Conservation (phyloP, 2,113 vertebrate species). For the Acrocephalus arundinaceus region DNA sequence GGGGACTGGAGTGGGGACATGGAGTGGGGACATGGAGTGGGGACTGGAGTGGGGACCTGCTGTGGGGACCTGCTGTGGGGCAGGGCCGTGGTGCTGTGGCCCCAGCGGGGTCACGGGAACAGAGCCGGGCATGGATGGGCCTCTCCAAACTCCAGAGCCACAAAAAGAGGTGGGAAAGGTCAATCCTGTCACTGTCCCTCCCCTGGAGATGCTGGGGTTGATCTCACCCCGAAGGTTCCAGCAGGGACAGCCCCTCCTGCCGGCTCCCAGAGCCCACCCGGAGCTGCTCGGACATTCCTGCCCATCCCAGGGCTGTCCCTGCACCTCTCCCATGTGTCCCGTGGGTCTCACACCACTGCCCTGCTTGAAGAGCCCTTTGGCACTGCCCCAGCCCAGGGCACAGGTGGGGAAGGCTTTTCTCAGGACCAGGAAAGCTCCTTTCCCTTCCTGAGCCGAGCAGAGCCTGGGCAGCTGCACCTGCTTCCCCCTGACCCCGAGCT, state of each 20-base stretch:
- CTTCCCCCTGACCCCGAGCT: neutral
- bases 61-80: neutral
- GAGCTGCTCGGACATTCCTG: fast-evolving
- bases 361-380: fast-evolving
- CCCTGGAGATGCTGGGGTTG: neutral
- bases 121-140: neutral
- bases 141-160: neutral
- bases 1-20: too few species aligned
- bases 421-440: neutral
- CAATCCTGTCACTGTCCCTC: too few species aligned
- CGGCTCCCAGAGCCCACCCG: neutral
- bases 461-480: neutral
- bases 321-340: fast-evolving
- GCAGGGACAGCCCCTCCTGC: neutral
- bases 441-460: neutral
- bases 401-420: neutral
- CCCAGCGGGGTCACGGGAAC: fast-evolving
- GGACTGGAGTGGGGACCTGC: too few species aligned
- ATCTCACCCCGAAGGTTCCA: neutral
- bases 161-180: neutral
- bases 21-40: too few species aligned
- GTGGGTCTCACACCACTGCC: fast-evolving
- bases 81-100: fast-evolving
- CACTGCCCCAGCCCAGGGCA: neutral
- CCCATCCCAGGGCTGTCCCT: fast-evolving